These are phyloP conservation scores for Chloroceryle aenea DNA, from an alignment of 2,113 vertebrate species.

Conservation along the genomic window DNA sequence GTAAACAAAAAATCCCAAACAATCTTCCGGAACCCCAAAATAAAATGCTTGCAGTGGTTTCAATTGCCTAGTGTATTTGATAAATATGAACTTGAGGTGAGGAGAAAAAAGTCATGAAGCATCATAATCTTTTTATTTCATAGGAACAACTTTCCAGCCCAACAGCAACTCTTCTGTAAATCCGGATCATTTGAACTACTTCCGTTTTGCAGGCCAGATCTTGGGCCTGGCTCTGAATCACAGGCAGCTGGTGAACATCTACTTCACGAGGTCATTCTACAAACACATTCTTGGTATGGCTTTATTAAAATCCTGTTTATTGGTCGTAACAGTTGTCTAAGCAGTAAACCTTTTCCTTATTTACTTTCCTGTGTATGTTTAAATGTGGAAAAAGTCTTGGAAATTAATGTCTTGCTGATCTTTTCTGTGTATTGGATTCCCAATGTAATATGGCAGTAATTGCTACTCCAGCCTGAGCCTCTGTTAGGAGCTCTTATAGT, in stretches of 20 bases:
- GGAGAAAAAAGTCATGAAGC: background rate
- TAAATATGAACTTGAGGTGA: background rate
- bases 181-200: slow-evolving; percentile 98
- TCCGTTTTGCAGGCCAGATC: slow-evolving; percentile 94
- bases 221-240: slow-evolving; percentile 95
- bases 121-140: slow-evolving; percentile 2
- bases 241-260: slow-evolving; percentile 96
- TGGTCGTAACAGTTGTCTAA: background rate
- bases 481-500: background rate
- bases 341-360: background rate
- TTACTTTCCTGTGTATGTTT: background rate
- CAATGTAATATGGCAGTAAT: background rate
- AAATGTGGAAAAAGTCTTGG: background rate
- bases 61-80: background rate
- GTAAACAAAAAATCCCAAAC: background rate
- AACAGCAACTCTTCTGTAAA: slow-evolving; percentile 99
- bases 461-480: background rate
- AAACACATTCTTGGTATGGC: slow-evolving; percentile 95
- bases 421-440: background rate
- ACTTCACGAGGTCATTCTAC: slow-evolving; percentile 99
- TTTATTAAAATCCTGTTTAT: background rate
- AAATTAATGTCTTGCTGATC: background rate
- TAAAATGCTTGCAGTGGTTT: background rate
- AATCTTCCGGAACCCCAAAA: background rate
- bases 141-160: slow-evolving; percentile 97